Percentiles rank a stretch among this genome's conserved stretches.
Conservation (phyloP, 2,888 invertebrate species). For the Nemapogon koenigi region DNA sequence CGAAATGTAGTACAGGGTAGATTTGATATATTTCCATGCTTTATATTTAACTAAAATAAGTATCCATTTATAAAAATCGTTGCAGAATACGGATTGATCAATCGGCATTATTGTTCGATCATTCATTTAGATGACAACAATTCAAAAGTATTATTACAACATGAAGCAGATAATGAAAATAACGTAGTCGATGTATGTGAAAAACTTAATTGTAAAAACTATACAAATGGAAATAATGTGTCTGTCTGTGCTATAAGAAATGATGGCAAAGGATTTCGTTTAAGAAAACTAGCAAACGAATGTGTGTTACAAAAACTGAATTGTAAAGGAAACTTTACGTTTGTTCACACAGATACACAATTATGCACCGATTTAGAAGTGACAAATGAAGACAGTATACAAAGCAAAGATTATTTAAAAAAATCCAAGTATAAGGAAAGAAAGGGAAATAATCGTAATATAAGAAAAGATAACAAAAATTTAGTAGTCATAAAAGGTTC, state of each 20-base stretch:
- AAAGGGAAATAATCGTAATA: constrained; percentile 4
- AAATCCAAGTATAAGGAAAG: too few relatives aligned
- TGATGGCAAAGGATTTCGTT: constrained; percentile 31
- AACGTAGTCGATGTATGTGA: neutral
- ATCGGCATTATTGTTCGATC: too few relatives aligned
- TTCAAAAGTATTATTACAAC: too few relatives aligned
- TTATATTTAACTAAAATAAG: too few relatives aligned
- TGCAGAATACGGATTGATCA: too few relatives aligned
- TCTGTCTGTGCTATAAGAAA: constrained; percentile 31
- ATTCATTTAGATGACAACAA: too few relatives aligned
- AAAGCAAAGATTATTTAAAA: too few relatives aligned
- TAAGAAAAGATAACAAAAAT: constrained; percentile 16
- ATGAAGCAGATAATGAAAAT: neutral
- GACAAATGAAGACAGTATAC: too few relatives aligned
- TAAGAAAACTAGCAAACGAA: constrained; percentile 31
- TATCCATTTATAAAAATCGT: too few relatives aligned
- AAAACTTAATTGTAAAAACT: neutral
- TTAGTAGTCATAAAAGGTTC: constrained; percentile 31
- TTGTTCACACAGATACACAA: constrained; percentile 26
- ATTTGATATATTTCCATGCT: too few relatives aligned
- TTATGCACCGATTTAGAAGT: constrained; percentile 25
- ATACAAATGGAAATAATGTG: constrained; percentile 11
- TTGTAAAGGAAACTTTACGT: constrained; percentile 26
- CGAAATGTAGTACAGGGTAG: too few relatives aligned
- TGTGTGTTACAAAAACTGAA: constrained; percentile 33